Evolutionary conservation across 2,888 invertebrate genomes (phyloP).

Genomic region (Amitus sp.): DNA sequence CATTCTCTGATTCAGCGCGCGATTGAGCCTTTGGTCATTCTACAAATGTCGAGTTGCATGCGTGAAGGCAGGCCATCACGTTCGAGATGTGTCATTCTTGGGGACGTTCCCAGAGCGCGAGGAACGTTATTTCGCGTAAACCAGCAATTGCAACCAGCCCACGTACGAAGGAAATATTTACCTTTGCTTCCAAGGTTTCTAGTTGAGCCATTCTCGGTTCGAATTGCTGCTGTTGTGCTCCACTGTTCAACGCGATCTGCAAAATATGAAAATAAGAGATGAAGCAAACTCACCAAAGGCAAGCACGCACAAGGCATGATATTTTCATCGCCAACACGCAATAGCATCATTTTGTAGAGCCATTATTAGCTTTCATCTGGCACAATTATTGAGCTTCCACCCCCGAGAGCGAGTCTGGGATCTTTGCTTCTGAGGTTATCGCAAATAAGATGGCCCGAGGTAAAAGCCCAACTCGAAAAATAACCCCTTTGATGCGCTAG

Average conservation of each 20-base stretch:
- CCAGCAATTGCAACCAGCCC: constrained; percentile 5
- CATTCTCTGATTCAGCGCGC: background rate
- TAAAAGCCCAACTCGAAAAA: constrained; percentile 22
- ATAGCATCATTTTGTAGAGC: too few species aligned
- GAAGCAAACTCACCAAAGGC: too few species aligned
- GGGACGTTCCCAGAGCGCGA: constrained; percentile 11
- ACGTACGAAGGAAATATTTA: constrained; percentile 57
- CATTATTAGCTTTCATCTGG: too few species aligned
- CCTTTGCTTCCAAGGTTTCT: constrained; percentile 82
- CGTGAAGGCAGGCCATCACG: background rate
- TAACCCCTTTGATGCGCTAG: constrained; percentile 37
- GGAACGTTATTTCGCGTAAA: constrained; percentile 15
- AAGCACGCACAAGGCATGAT: too few species aligned
- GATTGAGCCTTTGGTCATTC: background rate
- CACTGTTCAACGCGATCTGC: constrained; percentile 59
- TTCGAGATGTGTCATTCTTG: constrained; percentile 14
- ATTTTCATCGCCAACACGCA: too few species aligned
- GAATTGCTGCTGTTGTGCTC: constrained; percentile 52
- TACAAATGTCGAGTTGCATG: constrained; percentile 6
- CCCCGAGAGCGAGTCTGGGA: too few species aligned
- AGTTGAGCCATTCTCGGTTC: constrained; percentile 77
- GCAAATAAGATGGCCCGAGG: constrained; percentile 31
- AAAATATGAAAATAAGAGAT: constrained; percentile 24
- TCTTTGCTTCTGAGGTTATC: constrained; percentile 27
- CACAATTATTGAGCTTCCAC: too few species aligned